Evolutionary conservation across 2,113 vertebrate species (phyloP), one percentile per base, ranked within the genome.

Genomic region (Oncorhynchus masou): DNA sequence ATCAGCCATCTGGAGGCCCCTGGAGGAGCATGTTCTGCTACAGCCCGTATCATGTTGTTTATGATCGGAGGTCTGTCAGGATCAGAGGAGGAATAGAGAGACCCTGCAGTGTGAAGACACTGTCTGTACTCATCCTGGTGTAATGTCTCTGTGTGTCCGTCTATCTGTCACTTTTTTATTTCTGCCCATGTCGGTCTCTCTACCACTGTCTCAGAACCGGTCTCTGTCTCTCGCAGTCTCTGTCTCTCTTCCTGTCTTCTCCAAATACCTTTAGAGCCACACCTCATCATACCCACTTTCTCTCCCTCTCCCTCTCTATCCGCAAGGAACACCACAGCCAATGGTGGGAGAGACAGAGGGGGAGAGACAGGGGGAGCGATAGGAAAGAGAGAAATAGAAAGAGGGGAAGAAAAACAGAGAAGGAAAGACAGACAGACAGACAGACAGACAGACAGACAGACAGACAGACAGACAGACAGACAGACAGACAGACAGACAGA

Each of bases 281-380:
- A 54, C 51, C 51, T 54, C 51, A 19, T 54, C 51, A 54, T 5
- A 54, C 51, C 3, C 49, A 51, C 49, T 51, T 4, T 15, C 49
- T 51, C 49, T 16, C 75, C 79, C 78, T 71, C 12, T 51, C 49
- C 5, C 13, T 19, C 51, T 54, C 1, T 1, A 15, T 19, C 88
- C 74, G 82, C 1, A 74, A 75, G 79, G 84, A 86, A 71, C 25
- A 8, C 59, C 86, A 86, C 39, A 78, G 78, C 84, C 15, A 62
- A 9, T 24, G 45, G 64, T 45, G 68, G 69, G 57, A 70, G 27
- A 45, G n/a, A 64, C 24, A 68, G 66, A 22, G 39, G 39, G 39
- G 34, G 39, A 39, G 39, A 39, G 39, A 9, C 7, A 39, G 8
- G 2, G 8, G 9, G 54, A 5, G 39, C 9, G 39, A 11, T 45